Evolutionary conservation across 1,140 invertebrate genomes (phyloP).

Genomic region (Bombus turneri): DNA sequence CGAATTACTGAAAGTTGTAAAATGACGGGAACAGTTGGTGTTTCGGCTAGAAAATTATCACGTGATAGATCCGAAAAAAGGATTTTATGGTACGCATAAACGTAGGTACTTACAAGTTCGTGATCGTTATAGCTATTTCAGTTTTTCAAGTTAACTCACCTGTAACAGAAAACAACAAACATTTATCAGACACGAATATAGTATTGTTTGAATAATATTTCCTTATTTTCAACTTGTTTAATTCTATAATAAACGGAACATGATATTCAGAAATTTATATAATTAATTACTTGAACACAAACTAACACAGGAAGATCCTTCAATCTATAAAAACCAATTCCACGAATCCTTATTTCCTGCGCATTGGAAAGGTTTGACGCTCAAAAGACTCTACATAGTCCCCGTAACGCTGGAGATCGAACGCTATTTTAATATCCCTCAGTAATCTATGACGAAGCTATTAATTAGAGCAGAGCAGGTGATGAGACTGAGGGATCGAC

Average conservation of each 20-base stretch:
- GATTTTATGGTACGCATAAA: no score
- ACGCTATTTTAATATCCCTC: constrained; percentile 64
- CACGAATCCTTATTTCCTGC: background rate
- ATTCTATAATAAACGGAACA: no score
- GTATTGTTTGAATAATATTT: no score
- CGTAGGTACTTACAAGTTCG: background rate
- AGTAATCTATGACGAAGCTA: constrained; percentile 65
- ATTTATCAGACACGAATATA: no score
- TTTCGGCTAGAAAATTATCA: background rate
- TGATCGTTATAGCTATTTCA: background rate
- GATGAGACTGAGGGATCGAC: constrained; percentile 49
- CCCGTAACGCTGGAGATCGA: background rate
- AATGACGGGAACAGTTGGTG: background rate
- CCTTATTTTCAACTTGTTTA: no score
- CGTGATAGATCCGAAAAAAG: no score
- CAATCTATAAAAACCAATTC: background rate
- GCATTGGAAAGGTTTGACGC: background rate
- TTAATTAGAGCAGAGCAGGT: constrained; percentile 62
- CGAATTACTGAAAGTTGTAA: background rate
- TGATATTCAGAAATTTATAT: no score
- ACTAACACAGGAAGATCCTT: background rate
- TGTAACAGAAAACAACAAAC: constrained; percentile 49
- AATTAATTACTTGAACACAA: no score
- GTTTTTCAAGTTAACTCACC: constrained; percentile 45
- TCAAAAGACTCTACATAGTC: background rate